phyloP scores from a whole-genome alignment of 2,113 vertebrate species.

The Casuarius casuarius region DNA sequence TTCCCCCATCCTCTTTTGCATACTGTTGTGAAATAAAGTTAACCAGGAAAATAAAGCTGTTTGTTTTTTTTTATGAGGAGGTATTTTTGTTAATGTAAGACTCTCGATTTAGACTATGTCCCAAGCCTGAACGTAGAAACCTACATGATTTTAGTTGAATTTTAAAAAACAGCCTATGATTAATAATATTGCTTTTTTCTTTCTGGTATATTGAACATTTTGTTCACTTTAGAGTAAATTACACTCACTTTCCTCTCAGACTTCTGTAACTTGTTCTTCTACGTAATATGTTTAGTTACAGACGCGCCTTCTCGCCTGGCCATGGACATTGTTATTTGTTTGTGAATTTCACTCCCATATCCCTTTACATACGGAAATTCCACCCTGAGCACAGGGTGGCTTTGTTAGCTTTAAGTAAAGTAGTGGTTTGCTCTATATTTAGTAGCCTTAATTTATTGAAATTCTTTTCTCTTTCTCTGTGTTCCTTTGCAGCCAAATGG shows the following conservation, averaged over 20 bases:
- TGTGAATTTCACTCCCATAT: background rate
- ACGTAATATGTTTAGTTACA: background rate
- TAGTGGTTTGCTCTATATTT: background rate
- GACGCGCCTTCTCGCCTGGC: background rate
- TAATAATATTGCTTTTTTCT: background rate
- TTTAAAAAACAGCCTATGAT: background rate
- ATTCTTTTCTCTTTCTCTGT: background rate
- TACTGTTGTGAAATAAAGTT: background rate
- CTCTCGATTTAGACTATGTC: background rate
- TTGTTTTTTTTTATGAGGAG: background rate
- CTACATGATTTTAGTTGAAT: background rate
- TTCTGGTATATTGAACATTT: background rate
- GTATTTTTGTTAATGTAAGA: background rate
- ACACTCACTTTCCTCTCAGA: background rate
- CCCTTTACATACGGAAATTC: conserved; percentile 9
- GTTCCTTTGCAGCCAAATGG: background rate
- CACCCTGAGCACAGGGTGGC: background rate
- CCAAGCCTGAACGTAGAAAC: background rate
- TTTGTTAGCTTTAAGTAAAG: background rate
- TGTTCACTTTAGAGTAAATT: background rate
- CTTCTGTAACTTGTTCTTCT: background rate
- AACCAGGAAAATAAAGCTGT: background rate
- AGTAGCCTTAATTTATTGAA: background rate
- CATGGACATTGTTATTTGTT: background rate
- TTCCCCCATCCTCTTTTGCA: background rate